Evolutionary conservation across 2,113 vertebrate genomes (phyloP).

Genomic region (Zosterops hypoxanthus): DNA sequence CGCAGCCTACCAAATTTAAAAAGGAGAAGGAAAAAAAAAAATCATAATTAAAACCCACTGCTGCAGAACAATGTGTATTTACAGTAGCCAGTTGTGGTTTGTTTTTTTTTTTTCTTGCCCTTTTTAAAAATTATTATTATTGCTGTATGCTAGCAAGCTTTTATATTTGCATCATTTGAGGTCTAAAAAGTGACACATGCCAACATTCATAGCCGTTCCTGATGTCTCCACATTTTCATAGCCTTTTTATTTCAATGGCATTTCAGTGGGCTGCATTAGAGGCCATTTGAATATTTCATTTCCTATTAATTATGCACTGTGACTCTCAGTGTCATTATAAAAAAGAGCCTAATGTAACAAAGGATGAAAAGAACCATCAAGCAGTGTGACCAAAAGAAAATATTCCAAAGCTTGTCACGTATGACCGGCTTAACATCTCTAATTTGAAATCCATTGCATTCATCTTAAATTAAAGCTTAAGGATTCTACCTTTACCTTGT

Average conservation of each 20-base stretch:
- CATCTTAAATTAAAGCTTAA: constrained; percentile 94
- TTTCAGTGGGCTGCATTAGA: constrained; percentile 98
- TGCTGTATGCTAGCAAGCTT: constrained; percentile 84
- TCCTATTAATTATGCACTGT: constrained; percentile 99
- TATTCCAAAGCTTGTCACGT: constrained; percentile 98
- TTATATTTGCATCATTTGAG: constrained; percentile 87
- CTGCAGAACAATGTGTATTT: constrained; percentile 77
- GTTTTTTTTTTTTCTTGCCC: constrained; percentile 13
- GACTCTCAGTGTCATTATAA: constrained; percentile 99
- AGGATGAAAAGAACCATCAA: constrained; percentile 97
- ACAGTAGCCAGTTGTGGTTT: constrained; percentile 62
- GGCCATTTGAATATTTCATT: constrained; percentile 99
- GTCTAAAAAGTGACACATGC: constrained; percentile 94
- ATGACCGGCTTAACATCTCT: constrained; percentile 89
- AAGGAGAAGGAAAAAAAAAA: background rate
- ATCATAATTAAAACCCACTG: constrained; percentile 73
- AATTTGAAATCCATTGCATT: constrained; percentile 92
- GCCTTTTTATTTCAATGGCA: constrained; percentile 91
- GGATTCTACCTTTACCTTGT: constrained; percentile 90
- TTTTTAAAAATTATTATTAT: constrained; percentile 67
- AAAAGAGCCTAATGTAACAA: constrained; percentile 98
- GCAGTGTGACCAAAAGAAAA: constrained; percentile 89
- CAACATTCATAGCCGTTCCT: constrained; percentile 85
- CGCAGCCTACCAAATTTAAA: constrained; percentile 38
- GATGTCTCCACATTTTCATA: constrained; percentile 86